phyloP scores from a whole-genome alignment of 1,140 invertebrate genomes.

The Cotesia typhae region DNA sequence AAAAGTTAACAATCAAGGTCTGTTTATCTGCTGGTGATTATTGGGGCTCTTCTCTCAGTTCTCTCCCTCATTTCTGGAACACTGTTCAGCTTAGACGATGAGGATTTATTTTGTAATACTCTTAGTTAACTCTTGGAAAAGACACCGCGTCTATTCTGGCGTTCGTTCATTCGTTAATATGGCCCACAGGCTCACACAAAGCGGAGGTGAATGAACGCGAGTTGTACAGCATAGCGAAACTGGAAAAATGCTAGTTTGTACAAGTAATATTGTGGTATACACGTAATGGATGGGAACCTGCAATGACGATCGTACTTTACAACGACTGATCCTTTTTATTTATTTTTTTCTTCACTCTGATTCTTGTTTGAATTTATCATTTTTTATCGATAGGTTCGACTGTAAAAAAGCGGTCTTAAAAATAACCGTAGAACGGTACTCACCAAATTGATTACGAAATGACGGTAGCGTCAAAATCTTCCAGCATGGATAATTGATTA shows the following conservation, averaged over 20 bases:
- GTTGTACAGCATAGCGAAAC: slow-evolving; percentile 18
- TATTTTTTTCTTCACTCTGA: background rate
- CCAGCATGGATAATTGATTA: slow-evolving; percentile 2
- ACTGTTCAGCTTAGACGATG: too few relatives aligned
- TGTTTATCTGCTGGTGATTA: too few relatives aligned
- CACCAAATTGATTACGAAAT: slow-evolving; percentile 15
- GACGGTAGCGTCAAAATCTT: slow-evolving; percentile 1
- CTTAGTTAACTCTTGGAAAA: background rate
- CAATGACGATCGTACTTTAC: slow-evolving; percentile 6
- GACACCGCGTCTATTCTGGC: background rate
- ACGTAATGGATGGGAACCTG: slow-evolving; percentile 9
- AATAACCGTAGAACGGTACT: slow-evolving; percentile 1
- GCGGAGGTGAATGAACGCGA: slow-evolving; percentile 20
- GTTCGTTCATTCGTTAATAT: slow-evolving; percentile 4
- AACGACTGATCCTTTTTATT: background rate
- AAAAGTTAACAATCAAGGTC: background rate
- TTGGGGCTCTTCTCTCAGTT: too few relatives aligned
- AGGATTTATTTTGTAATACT: too few relatives aligned
- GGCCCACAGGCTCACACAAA: slow-evolving; percentile 5
- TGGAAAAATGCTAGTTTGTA: slow-evolving; percentile 14
- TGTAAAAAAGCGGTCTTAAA: too few relatives aligned
- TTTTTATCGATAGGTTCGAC: too few relatives aligned
- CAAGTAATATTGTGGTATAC: too few relatives aligned
- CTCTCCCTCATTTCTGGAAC: too few relatives aligned
- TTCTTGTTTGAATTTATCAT: background rate